phyloP scores from a whole-genome alignment of 2,797 vertebrate species.

The Poliocrania exsul region DNA sequence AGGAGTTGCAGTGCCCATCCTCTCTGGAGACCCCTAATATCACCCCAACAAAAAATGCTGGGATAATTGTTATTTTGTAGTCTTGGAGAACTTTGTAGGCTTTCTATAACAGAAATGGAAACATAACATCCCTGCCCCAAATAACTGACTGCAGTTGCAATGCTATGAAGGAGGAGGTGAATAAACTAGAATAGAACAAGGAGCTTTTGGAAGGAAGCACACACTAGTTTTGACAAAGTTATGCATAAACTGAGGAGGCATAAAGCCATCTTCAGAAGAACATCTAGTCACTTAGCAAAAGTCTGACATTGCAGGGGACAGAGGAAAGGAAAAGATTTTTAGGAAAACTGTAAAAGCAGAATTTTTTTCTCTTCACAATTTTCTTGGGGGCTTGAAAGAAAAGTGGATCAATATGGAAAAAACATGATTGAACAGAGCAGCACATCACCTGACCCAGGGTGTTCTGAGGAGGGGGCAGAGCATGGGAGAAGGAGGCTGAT shows the following conservation, averaged over 20 bases:
- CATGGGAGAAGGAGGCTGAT: neutral
- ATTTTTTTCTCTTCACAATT: fast-evolving
- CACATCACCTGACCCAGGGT: neutral
- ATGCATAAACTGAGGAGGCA: neutral
- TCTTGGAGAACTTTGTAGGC: neutral
- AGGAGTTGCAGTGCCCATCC: neutral
- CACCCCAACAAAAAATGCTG: neutral
- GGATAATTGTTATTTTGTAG: neutral
- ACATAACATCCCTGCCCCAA: neutral
- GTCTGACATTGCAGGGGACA: neutral
- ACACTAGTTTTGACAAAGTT: neutral
- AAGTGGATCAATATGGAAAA: neutral
- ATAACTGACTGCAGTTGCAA: neutral
- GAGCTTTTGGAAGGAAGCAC: neutral
- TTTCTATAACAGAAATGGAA: neutral
- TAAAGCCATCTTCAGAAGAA: neutral
- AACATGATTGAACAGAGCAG: neutral
- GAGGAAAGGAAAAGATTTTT: neutral
- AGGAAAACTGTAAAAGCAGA: neutral
- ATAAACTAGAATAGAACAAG: neutral
- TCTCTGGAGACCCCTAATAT: neutral
- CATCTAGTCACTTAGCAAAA: neutral
- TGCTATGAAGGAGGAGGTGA: neutral
- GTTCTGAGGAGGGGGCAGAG: neutral
- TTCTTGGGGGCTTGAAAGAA: neutral